Base-by-base conservation (phyloP, 2,113 vertebrate species). In the Hippocampus barbouri region DNA sequence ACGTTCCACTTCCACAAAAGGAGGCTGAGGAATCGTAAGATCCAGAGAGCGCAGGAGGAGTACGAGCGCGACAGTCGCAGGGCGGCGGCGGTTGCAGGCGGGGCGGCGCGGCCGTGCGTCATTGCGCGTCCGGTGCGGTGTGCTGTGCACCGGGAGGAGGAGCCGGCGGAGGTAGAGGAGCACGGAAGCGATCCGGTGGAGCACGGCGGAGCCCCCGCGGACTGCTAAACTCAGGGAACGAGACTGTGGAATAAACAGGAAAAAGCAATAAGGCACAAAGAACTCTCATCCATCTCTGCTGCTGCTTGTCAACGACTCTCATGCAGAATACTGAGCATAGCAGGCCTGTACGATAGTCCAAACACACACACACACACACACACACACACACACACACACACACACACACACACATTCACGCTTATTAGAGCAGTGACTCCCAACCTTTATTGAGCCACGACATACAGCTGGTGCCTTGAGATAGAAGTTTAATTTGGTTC, bases 1-100 rank as follows among this genome's bases (percentile, higher is more conserved):
- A 98, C 97, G 73, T 97, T 98, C 88, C 96, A 97, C 84, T 83
- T 97, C 86, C 96, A 98, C 92, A 99, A 98, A 90, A 92, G 95
- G 75, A 97, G 94, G 91, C 97, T 98, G 89, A 96, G 95, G 89
- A 97, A 95, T 63, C 92, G 95, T 89, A 99, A 98, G 93, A 97
- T 98, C 87, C 94, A 94, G 85, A 94, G 92, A 87, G 97, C 95
- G 68, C 96, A 99, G 90, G 95, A 98, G 90, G 97, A 99, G 64
- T 99, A 96, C 0, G 97, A 99, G 85, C 92, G 96, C 83, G 97
- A 99, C 93, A 95, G 97, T 88, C 94, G 94, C 92, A 92, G 82
- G 78, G 89, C 91, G 8, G 79, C 70, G 76, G 75, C 69, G 73
- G 63, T 68, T n/a, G n/a, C 59, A 76, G 76, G 69, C 76, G 47